Base-by-base conservation (phyloP, 64 coral and sea anemone species). In the Platygyra sinensis region DNA sequence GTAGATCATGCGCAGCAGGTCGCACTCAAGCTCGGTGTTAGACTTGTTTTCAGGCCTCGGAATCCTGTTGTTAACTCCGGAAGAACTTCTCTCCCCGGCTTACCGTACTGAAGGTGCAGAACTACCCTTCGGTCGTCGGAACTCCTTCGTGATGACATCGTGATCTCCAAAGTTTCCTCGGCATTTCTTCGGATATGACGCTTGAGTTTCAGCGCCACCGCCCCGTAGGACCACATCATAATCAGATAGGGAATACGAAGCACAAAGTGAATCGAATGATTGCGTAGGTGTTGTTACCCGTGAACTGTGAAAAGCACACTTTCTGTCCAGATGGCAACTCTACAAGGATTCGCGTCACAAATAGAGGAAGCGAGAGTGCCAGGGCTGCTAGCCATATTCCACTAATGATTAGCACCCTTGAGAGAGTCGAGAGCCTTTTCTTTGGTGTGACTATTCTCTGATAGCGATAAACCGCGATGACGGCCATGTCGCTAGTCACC, bases 1-100 rank as follows among this genome's bases (percentile, higher is more conserved):
- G 71, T 97, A 97, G n/a, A 97, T 97, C 95, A 97, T 97, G 67
- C 92, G 80, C 6, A 97, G 79, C 2, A 97, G 62, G 72, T 97
- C 95, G 63, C 75, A 49, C 22, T 97, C 95, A 9, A 88, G 91
- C 14, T 97, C 89, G 14, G 28, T 29, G 19, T 22, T 42, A 31
- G 51, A 36, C 42, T 78, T 89, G 71, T 57, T 71, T 10, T 33
- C 77, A 64, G 25, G 20, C 51, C n/a, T 33, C 18, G 10, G 86
- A 6, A n/a, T 38, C 22, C 30, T 19, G 38, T 54, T 83, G 36
- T 22, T 67, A 36, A 33, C 8, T 16, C 59, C 19, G 57, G 55
- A 8, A 18, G 75, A 16, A 38, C 59, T 24, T 3, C 32, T 72
- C 57, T 55, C 50, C 18, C 18, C 3, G 82, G 50, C 20, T 25